Base-by-base conservation (phyloP, 2,888 invertebrate genomes). In the Ernsta delagoae region DNA sequence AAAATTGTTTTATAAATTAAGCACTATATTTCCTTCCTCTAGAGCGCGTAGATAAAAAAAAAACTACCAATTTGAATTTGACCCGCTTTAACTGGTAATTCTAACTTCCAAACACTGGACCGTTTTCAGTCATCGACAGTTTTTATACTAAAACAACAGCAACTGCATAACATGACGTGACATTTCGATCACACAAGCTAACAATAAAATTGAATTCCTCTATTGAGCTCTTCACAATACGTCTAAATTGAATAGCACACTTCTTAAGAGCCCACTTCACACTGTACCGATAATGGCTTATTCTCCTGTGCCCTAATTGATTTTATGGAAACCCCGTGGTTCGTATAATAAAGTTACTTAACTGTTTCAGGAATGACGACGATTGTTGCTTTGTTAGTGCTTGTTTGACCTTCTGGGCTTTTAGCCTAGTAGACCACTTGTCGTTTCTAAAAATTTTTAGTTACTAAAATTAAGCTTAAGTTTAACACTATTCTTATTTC, bases 251-350 rank as follows among this genome's bases (percentile, higher is more conserved):
- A 61, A 61, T 8, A 8, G 61, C 34, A 61, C 48, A 61, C n/a
- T 60, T 60, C 60, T n/a, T n/a, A n/a, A n/a, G n/a, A n/a, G n/a
- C n/a, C n/a, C n/a, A n/a, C n/a, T n/a, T n/a, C n/a, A n/a, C n/a
- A n/a, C n/a, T 45, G 48, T 48, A n/a, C n/a, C 61, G 48, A 61
- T 61, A 61, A 48, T 48, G 6, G 61, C 61, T 50, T 61, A 61
- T 50, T 11, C 53, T 53, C 53, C 24, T 53, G 31, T 12, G 61
- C n/a, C 34, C 48, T 60, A 57, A 65, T 65, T 65, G 50, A 36
- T 65, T 59, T 65, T 65, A 65, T 65, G 36, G 48, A 57, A 65
- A 48, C 24, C 65, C 59, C 48, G 65, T 39, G 8, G 65, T 50
- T 57, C 41, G 11, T 45, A 59, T 50, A 59, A 65, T 59, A 57